Evolutionary conservation across 2,797 vertebrate genomes (phyloP), one percentile per base, ranked within the genome.

Genomic region (Cryptoblepharus egeriae): DNA sequence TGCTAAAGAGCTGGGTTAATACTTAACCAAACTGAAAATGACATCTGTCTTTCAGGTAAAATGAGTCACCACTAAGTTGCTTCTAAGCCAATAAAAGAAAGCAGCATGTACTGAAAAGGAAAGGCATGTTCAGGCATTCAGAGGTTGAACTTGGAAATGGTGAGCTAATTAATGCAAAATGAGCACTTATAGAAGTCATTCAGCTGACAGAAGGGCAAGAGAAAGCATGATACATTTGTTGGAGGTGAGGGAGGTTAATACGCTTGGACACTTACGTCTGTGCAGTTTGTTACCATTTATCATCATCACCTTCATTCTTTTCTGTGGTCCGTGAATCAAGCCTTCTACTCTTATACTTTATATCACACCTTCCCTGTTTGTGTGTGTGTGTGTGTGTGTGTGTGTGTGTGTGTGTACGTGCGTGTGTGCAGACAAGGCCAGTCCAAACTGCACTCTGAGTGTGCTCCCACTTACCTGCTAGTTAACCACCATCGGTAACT

Each of bases 21-120:
- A 93, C 94, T 90, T 95, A 81, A 63, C 83, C 91, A 94, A 95
- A 94, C 85, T 8, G 3, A 90, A 90, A 78, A 84, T 85, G 82
- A 28, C 82, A 79, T 74, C 75, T 90, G 76, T 90, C 87, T 93
- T 85, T 93, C 88, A 85, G n/a, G 7, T 58, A 75, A 26, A 85
- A 72, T 93, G 93, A 95, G 85, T 95, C 94, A 95, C 91, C 4
- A 1, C 83, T 85, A 84, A 84, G 37, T 86, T 91, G 86, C 45
- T 24, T 81, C 83, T 88, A 92, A 94, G 87, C 82, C 87, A 84
- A 67, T 89, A 75, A 93, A 81, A 89, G 82, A 92, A 88, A 87
- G 88, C 93, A 90, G 90, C 85, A 83, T 55, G 77, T 39, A 85
- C 64, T 89, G 85, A 91, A 89, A 93, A 91, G 84, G 80, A 80